Evolutionary conservation across 2,113 vertebrate species (phyloP).

Genomic region (Lampris incognitus): DNA sequence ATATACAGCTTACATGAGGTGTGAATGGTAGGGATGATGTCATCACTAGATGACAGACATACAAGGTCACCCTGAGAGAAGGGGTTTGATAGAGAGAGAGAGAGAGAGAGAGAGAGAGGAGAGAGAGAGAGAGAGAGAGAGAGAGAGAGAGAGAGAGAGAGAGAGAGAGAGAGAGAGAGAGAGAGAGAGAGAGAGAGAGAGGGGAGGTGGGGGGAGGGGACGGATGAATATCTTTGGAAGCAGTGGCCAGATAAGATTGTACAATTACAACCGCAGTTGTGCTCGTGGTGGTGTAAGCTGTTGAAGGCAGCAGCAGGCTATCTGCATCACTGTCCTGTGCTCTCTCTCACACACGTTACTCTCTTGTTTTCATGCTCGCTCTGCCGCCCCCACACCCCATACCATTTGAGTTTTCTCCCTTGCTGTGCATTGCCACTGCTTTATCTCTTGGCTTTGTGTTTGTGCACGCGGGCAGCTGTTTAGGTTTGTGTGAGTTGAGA

Average conservation of each 20-base stretch:
- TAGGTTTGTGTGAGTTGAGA: background rate
- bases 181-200: constrained; percentile 27
- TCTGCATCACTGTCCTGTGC: constrained; percentile 24
- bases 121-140: too few species aligned
- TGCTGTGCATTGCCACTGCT: constrained; percentile 26
- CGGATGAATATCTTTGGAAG: constrained; percentile 65
- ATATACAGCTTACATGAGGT: constrained; percentile 74
- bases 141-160: too few species aligned
- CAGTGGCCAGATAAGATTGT: constrained; percentile 60
- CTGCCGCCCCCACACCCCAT: background rate
- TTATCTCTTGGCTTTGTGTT: constrained; percentile 16
- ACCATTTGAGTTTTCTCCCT: constrained; percentile 28
- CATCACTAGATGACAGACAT: constrained; percentile 65
- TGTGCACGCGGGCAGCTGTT: constrained; percentile 12
- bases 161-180: too few species aligned
- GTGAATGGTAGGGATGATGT: constrained; percentile 71
- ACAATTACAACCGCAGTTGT: constrained; percentile 48
- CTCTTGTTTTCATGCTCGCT: constrained; percentile 46
- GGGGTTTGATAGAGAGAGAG: too few species aligned
- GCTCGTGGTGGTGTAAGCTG: constrained; percentile 23
- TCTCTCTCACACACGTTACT: constrained; percentile 25
- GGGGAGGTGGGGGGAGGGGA: constrained; percentile 5
- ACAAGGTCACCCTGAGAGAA: constrained; percentile 77
- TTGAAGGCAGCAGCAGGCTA: constrained; percentile 1
- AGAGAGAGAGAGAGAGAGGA: too few species aligned